These are phyloP conservation scores for Vultur gryphus DNA, from an alignment of 2,797 vertebrate genomes.

Conservation along the genomic window DNA sequence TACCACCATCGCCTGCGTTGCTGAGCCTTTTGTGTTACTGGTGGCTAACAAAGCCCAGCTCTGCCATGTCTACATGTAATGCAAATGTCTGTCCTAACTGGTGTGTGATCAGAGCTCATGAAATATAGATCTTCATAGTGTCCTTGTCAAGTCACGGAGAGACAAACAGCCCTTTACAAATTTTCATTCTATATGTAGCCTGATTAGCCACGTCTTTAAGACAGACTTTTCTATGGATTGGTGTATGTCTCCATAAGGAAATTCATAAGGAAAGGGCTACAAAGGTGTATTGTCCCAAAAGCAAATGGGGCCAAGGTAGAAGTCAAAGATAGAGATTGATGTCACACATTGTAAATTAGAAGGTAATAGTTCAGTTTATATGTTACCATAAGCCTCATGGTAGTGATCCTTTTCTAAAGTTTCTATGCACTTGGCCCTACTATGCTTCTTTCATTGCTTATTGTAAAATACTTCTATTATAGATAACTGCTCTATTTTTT, in stretches of 20 bases:
- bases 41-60: accelerated
- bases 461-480: background rate
- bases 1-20: background rate
- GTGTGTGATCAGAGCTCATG: background rate
- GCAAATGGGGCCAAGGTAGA: background rate
- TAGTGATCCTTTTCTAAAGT: background rate
- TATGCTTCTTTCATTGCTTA: background rate
- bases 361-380: background rate
- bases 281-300: background rate
- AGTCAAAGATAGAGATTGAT: background rate
- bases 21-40: background rate
- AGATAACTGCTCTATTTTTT: background rate
- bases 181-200: background rate
- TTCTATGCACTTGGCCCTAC: background rate
- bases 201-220: background rate
- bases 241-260: background rate
- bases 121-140: background rate
- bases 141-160: background rate
- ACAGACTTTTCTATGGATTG: background rate
- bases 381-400: accelerated
- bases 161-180: background rate
- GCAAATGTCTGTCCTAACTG: background rate
- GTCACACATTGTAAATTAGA: background rate
- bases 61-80: background rate
- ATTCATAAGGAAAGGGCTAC: background rate